Percentiles rank a stretch among this genome's conserved stretches.
Conservation (phyloP, 2,888 invertebrate species). For the Nezara viridula region DNA sequence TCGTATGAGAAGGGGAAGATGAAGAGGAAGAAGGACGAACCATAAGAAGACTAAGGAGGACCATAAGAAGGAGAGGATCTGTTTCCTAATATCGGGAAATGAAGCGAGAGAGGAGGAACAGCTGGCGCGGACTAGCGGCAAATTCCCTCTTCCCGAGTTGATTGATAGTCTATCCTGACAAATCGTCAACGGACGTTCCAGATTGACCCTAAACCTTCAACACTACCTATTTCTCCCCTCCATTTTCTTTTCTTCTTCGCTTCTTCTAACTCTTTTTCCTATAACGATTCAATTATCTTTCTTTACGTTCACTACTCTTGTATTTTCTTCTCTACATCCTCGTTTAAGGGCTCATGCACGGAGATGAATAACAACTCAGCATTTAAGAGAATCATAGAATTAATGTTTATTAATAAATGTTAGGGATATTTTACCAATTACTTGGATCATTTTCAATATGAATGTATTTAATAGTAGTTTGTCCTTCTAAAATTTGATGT, state of each 20-base stretch:
- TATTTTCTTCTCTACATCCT: background rate
- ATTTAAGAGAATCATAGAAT: background rate
- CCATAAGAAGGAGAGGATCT: background rate
- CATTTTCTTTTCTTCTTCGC: background rate
- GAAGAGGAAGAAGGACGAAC: background rate
- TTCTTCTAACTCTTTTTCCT: background rate
- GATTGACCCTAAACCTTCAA: conserved; percentile 4
- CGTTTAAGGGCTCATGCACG: background rate
- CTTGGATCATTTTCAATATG: no score
- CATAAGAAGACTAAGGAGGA: background rate
- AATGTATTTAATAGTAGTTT: no score
- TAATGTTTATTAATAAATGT: background rate
- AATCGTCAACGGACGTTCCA: conserved; percentile 54
- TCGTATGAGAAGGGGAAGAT: background rate
- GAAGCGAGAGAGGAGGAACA: conserved; percentile 4
- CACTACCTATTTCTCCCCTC: background rate
- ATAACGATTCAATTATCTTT: background rate
- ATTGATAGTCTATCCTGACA: conserved; percentile 63
- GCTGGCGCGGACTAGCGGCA: conserved; percentile 43
- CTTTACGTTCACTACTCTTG: background rate
- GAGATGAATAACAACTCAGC: background rate
- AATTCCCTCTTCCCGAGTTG: conserved; percentile 53
- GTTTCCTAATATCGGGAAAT: conserved; percentile 55
- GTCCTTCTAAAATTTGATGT: no score
- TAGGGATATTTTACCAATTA: no score